Evolutionary conservation across 2,888 invertebrate genomes (phyloP).

Genomic region (Zhuqinia jingwanae): DNA sequence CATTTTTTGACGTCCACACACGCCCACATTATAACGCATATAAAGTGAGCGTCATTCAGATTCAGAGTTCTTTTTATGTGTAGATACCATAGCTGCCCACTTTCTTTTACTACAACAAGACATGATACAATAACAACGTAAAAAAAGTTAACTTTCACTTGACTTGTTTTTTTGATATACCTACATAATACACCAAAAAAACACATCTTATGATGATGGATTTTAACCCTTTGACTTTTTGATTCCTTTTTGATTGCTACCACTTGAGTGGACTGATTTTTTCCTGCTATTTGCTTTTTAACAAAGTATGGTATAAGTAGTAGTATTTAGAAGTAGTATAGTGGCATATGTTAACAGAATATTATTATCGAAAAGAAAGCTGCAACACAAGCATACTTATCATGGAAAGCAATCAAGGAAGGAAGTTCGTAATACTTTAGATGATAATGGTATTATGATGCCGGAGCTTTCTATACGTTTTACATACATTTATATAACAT

Average conservation of each 20-base stretch:
- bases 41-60: too few relatives aligned
- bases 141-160: too few relatives aligned
- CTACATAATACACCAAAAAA: too few relatives aligned
- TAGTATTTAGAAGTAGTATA: neutral
- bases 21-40: too few relatives aligned
- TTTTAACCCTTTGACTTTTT: too few relatives aligned
- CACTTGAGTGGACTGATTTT: neutral
- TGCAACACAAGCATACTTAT: too few relatives aligned
- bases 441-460: slow-evolving; percentile 4
- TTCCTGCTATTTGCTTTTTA: neutral
- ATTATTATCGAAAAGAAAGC: neutral
- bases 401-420: slow-evolving; percentile 45
- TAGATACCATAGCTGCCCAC: neutral
- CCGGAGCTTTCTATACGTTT: neutral
- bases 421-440: slow-evolving; percentile 42
- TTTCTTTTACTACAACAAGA: neutral
- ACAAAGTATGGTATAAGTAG: neutral
- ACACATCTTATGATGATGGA: neutral
- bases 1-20: too few relatives aligned
- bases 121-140: neutral
- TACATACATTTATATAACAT: too few relatives aligned
- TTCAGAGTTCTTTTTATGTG: too few relatives aligned
- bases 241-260: too few relatives aligned
- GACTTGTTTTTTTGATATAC: too few relatives aligned
- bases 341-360: too few relatives aligned